Evolutionary conservation across 2,113 vertebrate species (phyloP).

Genomic region (Clarias magur): DNA sequence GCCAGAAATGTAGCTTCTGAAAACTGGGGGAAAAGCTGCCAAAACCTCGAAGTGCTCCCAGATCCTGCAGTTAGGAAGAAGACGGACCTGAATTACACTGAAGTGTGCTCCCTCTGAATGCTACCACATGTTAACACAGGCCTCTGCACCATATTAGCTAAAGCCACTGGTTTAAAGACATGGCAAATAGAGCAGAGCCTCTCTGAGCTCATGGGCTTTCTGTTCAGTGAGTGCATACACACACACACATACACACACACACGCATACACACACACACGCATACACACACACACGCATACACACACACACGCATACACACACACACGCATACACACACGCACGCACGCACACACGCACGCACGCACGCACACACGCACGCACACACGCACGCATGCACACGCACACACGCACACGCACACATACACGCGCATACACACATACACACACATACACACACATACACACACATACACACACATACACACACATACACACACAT

Average conservation of each 20-base stretch:
- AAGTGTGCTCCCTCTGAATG: constrained; percentile 58
- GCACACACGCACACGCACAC: background rate
- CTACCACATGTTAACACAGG: constrained; percentile 58
- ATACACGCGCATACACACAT: too few relatives aligned
- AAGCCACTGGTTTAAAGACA: constrained; percentile 51
- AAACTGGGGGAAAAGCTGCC: constrained; percentile 54
- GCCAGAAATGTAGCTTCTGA: constrained; percentile 55
- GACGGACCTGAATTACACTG: constrained; percentile 57
- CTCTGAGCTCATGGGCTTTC: constrained; percentile 43
- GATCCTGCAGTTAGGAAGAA: constrained; percentile 56
- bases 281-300: background rate
- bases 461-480: background rate
- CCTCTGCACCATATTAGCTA: constrained; percentile 53
- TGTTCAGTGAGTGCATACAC: background rate
- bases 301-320: background rate
- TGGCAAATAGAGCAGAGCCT: constrained; percentile 41
- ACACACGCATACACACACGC: background rate
- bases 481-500: background rate
- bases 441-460: background rate
- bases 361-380: background rate
- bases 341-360: background rate
- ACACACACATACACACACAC: background rate
- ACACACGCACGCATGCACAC: constrained; percentile 1
- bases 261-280: too few relatives aligned
- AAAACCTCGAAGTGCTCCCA: constrained; percentile 59